phyloP scores from a whole-genome alignment of 2,888 invertebrate species.

The Agrilus mali region DNA sequence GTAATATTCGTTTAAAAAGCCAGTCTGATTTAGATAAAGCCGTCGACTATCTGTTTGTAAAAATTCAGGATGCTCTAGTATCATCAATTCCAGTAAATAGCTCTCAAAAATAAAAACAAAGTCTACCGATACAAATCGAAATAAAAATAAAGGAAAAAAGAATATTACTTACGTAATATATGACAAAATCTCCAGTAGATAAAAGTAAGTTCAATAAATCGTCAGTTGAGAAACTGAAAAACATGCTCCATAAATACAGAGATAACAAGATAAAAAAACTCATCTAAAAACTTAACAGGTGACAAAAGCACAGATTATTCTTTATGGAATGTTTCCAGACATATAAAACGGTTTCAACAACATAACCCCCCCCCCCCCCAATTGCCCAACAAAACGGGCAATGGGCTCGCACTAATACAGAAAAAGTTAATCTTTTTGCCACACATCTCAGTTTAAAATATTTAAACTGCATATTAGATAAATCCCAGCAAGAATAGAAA shows the following conservation, averaged over 20 bases:
- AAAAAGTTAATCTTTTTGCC: conserved; percentile 4
- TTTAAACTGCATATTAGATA: not conserved
- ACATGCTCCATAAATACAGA: conserved; percentile 4
- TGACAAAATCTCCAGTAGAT: conserved; percentile 6
- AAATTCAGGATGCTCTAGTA: conserved; percentile 10
- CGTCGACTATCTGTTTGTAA: conserved; percentile 3
- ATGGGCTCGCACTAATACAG: conserved; percentile 4
- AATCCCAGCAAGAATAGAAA: too few relatives aligned
- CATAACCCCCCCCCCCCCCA: conserved; percentile 1
- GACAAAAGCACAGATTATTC: conserved; percentile 6
- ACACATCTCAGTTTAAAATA: conserved; percentile 1
- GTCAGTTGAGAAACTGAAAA: conserved; percentile 10
- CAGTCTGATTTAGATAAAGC: conserved; percentile 8
- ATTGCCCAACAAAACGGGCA: conserved; percentile 1
- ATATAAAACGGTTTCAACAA: conserved; percentile 4
- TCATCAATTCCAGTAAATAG: conserved; percentile 7
- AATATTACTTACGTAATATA: conserved; percentile 9
- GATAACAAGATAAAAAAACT: conserved; percentile 4
- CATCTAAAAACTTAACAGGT: conserved; percentile 4
- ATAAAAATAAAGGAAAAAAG: too few relatives aligned
- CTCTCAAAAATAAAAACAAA: conserved; percentile 3
- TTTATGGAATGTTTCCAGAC: conserved; percentile 5
- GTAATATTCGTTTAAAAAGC: conserved; percentile 7
- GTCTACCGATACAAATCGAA: conserved; percentile 6
- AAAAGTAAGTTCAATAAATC: conserved; percentile 11